phyloP scores from a whole-genome alignment of 2,797 vertebrate species.

The Falco columbarius region DNA sequence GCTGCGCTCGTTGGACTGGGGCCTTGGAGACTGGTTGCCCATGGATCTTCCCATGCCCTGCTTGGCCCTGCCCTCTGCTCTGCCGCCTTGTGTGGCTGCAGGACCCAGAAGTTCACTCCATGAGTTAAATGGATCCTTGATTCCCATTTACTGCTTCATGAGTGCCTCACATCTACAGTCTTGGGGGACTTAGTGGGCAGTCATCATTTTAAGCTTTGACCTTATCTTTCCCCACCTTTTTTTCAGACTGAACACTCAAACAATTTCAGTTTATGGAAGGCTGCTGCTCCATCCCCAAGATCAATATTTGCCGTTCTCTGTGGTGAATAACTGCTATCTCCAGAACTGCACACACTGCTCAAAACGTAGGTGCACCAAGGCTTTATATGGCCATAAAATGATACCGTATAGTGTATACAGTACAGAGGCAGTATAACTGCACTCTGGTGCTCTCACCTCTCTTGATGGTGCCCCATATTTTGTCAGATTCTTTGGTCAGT shows the following conservation, averaged over 20 bases:
- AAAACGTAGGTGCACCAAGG: not conserved
- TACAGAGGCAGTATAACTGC: not conserved
- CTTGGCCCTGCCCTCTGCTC: rapidly evolving
- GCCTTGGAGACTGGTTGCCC: not conserved
- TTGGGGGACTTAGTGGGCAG: no score
- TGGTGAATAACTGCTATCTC: rapidly evolving
- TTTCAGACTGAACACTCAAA: not conserved
- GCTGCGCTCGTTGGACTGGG: rapidly evolving
- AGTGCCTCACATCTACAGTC: not conserved
- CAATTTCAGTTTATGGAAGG: not conserved
- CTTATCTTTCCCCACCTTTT: not conserved
- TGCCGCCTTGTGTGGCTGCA: not conserved
- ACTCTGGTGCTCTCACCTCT: rapidly evolving
- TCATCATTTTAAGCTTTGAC: no score
- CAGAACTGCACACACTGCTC: not conserved
- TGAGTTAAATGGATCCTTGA: no score
- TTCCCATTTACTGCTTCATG: not conserved
- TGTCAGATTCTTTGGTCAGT: not conserved
- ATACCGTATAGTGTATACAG: no score
- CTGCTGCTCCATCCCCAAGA: not conserved
- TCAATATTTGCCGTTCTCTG: rapidly evolving
- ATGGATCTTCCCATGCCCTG: rapidly evolving
- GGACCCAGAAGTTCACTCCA: not conserved
- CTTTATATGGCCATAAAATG: not conserved
- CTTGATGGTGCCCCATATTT: not conserved